Evolutionary conservation across 2,797 vertebrate genomes (phyloP), one percentile per base, ranked within the genome.

Genomic region (Acanthurus leucopareius): DNA sequence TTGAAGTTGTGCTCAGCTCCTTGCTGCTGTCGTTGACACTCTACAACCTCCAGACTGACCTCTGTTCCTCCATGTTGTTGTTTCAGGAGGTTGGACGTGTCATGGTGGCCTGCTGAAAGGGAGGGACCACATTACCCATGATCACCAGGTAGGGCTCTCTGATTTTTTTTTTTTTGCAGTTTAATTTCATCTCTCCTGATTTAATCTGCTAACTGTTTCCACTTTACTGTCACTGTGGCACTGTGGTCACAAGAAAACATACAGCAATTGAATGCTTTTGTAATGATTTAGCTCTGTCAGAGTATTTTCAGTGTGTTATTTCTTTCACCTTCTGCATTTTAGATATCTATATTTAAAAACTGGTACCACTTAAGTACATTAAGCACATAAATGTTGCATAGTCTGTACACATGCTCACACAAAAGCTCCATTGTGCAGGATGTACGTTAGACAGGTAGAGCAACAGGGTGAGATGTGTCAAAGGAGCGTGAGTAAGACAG

Each of bases 71-170:
- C 15, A 7, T 73, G 40, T 84, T 90, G 70, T 87, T 58, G 15
- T 91, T 91, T 75, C 73, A 93, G 92, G 90, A 87, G 80, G 75
- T 40, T 57, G 68, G 71, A 78, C 64, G 81, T 86, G 87, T 83
- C 81, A 92, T 89, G 90, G 81, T 83, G 80, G 80, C 77, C 48
- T 66, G 74, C 77, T 91, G 85, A 89, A 59, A 67, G 35, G 71
- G 53, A 69, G 42, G 2, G 45, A 79, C 80, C 64, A 19, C 82
- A 59, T 54, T 25, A 59, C 83, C 86, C 65, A 61, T 78, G 69
- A 57, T 73, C 86, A 72, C 44, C 56, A 83, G 89, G 92, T 92
- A 87, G 84, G 86, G 7, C 40, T 75, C 17, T 73, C 16, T 62
- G 74, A 49, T 20, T 16, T 15, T 49, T 49, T 53, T n/a, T 13